Conservation (phyloP, 2,888 invertebrate species). For the Idaea aversata region DNA sequence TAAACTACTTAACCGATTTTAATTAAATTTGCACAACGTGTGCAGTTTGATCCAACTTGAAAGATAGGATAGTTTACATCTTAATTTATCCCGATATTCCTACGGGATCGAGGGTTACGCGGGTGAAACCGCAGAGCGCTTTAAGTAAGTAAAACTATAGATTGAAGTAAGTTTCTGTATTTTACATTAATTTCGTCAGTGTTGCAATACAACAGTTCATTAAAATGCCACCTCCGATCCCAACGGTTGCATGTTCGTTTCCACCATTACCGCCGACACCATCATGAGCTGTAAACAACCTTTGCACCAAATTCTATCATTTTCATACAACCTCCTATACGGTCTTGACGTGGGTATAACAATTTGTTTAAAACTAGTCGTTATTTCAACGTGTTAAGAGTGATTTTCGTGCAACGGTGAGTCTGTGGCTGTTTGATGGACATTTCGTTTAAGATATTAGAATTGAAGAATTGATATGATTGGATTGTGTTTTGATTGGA, state of each 20-base stretch:
- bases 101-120: too few relatives aligned
- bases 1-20: too few relatives aligned
- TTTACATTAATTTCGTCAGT: too few relatives aligned
- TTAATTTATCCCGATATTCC: too few relatives aligned
- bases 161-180: too few relatives aligned
- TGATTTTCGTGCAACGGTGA: slow-evolving; percentile 24
- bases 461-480: slow-evolving; percentile 5
- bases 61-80: too few relatives aligned
- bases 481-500: slow-evolving; percentile 9
- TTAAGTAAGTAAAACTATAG: too few relatives aligned
- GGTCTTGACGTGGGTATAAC: slow-evolving; percentile 57
- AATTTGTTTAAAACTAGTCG: slow-evolving; percentile 24
- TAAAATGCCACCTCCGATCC: slow-evolving; percentile 33
- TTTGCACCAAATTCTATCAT: slow-evolving; percentile 49
- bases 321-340: slow-evolving; percentile 57
- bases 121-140: too few relatives aligned
- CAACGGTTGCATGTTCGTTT: slow-evolving; percentile 23
- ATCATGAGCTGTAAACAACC: slow-evolving; percentile 30
- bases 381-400: slow-evolving; percentile 26
- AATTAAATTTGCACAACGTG: too few relatives aligned
- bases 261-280: slow-evolving; percentile 34
- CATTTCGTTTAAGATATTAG: slow-evolving; percentile 33
- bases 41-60: too few relatives aligned
- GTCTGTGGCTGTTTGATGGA: slow-evolving; percentile 27
- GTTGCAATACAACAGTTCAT: not conserved